A percentile compares a stretch with the other conserved stretches of the same genome.
Conservation (phyloP, 2,888 invertebrate species). For the Nebria brevicollis region DNA sequence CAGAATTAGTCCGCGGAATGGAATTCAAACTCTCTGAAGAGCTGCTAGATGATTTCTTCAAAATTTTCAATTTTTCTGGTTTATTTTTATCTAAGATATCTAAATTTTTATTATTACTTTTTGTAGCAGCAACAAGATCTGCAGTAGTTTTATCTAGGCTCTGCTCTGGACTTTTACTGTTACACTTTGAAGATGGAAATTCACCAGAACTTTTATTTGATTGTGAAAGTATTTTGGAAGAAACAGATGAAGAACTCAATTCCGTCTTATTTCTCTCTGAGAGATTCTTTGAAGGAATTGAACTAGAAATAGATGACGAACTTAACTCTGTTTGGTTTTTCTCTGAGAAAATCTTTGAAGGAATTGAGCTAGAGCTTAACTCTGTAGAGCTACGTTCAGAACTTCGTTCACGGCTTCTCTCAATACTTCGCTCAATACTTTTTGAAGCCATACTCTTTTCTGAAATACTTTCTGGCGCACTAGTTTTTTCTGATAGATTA, state of each 20-base stretch:
- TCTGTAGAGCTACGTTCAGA: neutral
- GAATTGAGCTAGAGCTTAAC: neutral
- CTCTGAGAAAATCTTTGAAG: neutral
- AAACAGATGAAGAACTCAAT: neutral
- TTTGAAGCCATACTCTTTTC: neutral
- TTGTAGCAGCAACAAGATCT: conserved; percentile 16
- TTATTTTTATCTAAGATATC: conserved; percentile 55
- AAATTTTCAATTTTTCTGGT: conserved; percentile 47
- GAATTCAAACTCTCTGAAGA: conserved; percentile 58
- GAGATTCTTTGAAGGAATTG: neutral
- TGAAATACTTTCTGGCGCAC: neutral
- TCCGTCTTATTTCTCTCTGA: neutral
- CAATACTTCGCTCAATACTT: neutral
- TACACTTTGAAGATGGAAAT: conserved; percentile 58
- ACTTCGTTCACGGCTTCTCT: neutral
- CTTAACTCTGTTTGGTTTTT: neutral
- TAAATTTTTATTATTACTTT: conserved; percentile 58
- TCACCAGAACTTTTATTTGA: conserved; percentile 50
- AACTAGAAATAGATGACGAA: neutral
- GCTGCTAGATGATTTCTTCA: conserved; percentile 49
- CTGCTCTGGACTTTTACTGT: conserved; percentile 64
- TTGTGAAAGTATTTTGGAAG: neutral
- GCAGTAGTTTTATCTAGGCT: conserved; percentile 60
- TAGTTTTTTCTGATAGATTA: neutral
- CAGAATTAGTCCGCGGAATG: conserved; percentile 62